Percentiles rank a stretch among this genome's conserved stretches.
Conservation (phyloP, 2,113 vertebrate species). For the Melanotaenia duboulayi region DNA sequence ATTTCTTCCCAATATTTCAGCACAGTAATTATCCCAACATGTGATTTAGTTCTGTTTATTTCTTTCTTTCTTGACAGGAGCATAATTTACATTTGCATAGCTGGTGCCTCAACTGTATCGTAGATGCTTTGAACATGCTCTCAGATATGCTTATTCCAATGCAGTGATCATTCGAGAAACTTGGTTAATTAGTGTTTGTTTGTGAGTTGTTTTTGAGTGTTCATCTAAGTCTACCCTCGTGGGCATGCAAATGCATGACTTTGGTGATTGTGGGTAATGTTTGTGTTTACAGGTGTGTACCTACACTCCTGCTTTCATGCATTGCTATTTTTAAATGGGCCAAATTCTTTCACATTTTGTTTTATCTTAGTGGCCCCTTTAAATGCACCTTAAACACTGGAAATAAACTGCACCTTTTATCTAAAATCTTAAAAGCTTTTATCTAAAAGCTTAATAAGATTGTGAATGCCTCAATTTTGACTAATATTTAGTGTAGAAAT, state of each 20-base stretch:
- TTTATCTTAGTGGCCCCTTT: no score
- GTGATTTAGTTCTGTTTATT: background rate
- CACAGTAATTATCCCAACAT: slow-evolving; percentile 23
- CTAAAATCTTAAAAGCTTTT: no score
- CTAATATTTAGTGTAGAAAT: no score
- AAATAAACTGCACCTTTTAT: no score
- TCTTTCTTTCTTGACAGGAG: slow-evolving; percentile 21
- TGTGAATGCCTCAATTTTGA: no score
- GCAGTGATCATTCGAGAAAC: slow-evolving; percentile 70
- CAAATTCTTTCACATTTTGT: background rate
- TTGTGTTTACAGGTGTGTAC: slow-evolving; percentile 9
- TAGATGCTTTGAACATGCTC: slow-evolving; percentile 65
- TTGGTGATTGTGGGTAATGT: slow-evolving; percentile 34
- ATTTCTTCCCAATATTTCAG: slow-evolving; percentile 29
- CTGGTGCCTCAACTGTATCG: slow-evolving; percentile 45
- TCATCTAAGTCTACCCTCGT: slow-evolving; percentile 6
- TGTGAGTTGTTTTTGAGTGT: slow-evolving; percentile 33
- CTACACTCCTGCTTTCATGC: slow-evolving; percentile 8
- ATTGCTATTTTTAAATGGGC: background rate
- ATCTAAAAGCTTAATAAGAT: no score
- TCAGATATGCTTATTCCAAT: slow-evolving; percentile 71
- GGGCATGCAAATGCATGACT: slow-evolving; percentile 37
- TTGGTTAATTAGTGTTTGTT: slow-evolving; percentile 73
- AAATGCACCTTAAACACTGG: no score
- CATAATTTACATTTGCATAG: slow-evolving; percentile 62